These are phyloP conservation scores for Brachycybe producta DNA, from an alignment of 2,888 invertebrate genomes.

Conservation along the genomic window DNA sequence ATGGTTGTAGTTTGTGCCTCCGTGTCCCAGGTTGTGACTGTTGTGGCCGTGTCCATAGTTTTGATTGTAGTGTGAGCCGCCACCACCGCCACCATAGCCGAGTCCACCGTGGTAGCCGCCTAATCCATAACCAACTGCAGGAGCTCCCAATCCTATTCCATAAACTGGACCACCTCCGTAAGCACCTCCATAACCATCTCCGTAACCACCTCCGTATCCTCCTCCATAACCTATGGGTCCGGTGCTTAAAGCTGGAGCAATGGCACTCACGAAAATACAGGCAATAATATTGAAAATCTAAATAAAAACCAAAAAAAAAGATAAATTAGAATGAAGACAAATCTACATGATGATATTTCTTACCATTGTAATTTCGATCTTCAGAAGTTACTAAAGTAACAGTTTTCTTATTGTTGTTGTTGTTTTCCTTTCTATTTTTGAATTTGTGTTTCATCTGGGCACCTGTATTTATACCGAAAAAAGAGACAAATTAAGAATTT, in stretches of 20 bases:
- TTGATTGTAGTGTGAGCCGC: slow-evolving; percentile 4
- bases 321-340: too few relatives aligned
- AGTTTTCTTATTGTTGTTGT: too few relatives aligned
- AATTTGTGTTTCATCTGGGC: too few relatives aligned
- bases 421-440: too few relatives aligned
- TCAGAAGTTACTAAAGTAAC: too few relatives aligned
- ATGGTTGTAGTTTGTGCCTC: slow-evolving; percentile 4
- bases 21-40: slow-evolving; percentile 2
- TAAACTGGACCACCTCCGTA: slow-evolving; percentile 6
- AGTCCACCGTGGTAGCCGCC: too few relatives aligned
- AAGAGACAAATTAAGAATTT: too few relatives aligned
- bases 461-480: too few relatives aligned
- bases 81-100: slow-evolving; percentile 1
- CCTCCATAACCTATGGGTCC: background rate
- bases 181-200: slow-evolving; percentile 8
- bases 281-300: background rate
- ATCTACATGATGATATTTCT: too few relatives aligned
- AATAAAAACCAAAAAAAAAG: background rate
- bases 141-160: slow-evolving; percentile 3
- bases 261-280: background rate
- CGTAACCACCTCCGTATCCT: slow-evolving; percentile 4
- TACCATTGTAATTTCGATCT: too few relatives aligned
- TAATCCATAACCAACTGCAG: too few relatives aligned
- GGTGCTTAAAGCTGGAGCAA: background rate
- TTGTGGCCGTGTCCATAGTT: slow-evolving; percentile 3